phyloP scores from a whole-genome alignment of 2,888 invertebrate species.

The Phyto melanocephala region DNA sequence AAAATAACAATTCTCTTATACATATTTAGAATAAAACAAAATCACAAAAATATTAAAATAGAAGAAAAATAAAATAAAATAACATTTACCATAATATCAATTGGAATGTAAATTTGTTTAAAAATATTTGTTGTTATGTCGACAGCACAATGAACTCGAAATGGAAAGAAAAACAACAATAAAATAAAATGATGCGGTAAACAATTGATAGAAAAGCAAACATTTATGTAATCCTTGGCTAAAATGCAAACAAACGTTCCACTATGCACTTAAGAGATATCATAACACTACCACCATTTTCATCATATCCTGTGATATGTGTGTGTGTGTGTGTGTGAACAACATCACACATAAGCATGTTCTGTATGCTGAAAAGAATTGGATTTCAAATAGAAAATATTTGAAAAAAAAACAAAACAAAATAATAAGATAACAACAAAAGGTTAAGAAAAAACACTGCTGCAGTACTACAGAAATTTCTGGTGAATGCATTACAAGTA shows the following conservation, averaged over 20 bases:
- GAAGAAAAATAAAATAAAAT: slow-evolving; percentile 1
- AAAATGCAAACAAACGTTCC: slow-evolving; percentile 46
- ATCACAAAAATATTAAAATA: neutral
- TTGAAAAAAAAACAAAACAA: no score
- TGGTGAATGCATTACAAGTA: slow-evolving; percentile 13
- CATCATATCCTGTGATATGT: neutral
- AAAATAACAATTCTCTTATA: no score
- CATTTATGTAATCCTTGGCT: slow-evolving; percentile 28
- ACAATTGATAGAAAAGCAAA: slow-evolving; percentile 42
- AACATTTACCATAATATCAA: neutral
- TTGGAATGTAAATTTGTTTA: slow-evolving; percentile 5
- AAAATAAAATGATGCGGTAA: neutral
- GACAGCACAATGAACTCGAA: slow-evolving; percentile 40
- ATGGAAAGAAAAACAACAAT: neutral
- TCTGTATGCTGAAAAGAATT: neutral
- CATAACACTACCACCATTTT: neutral
- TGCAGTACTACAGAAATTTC: neutral
- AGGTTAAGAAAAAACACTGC: neutral
- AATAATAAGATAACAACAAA: no score
- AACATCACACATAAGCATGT: slow-evolving; percentile 12
- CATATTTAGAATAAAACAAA: neutral
- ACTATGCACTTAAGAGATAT: neutral
- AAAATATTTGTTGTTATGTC: neutral
- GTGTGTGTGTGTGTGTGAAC: neutral
- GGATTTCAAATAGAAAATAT: no score